Evolutionary conservation across 2,888 invertebrate genomes (phyloP).

Genomic region (Acanthacorydalis orientalis): DNA sequence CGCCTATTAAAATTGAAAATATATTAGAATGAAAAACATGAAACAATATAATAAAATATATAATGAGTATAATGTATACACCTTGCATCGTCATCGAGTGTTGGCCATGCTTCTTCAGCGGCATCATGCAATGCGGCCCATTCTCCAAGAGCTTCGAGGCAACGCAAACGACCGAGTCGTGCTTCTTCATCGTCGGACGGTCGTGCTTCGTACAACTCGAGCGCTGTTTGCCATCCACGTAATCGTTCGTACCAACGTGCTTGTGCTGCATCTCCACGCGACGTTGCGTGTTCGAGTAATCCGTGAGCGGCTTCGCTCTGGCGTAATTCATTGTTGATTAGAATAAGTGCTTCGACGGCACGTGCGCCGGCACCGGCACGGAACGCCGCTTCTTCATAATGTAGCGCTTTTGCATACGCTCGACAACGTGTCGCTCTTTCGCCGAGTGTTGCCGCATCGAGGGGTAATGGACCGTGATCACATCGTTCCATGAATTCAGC

Average conservation of each 20-base stretch:
- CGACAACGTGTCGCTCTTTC: slow-evolving; percentile 91
- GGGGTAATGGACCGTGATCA: slow-evolving; percentile 84
- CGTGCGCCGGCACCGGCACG: slow-evolving; percentile 64
- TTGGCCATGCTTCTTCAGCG: slow-evolving; percentile 63
- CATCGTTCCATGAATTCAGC: slow-evolving; percentile 99
- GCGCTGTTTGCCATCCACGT: slow-evolving; percentile 96
- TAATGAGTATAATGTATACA: too few relatives aligned
- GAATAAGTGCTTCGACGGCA: slow-evolving; percentile 84
- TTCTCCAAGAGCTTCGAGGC: slow-evolving; percentile 89
- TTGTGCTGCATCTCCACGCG: slow-evolving; percentile 55
- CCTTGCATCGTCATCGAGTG: slow-evolving; percentile 32
- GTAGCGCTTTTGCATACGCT: slow-evolving; percentile 66
- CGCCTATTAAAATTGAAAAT: slow-evolving; percentile 23
- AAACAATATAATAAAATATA: not conserved
- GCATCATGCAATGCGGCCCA: slow-evolving; percentile 78
- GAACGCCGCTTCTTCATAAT: slow-evolving; percentile 90
- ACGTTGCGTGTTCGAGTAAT: slow-evolving; percentile 75
- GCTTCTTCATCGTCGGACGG: slow-evolving; percentile 37
- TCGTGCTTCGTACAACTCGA: slow-evolving; percentile 70
- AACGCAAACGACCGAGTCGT: slow-evolving; percentile 72
- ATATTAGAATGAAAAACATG: slow-evolving; percentile 12
- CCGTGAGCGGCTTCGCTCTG: slow-evolving; percentile 98
- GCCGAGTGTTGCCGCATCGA: slow-evolving; percentile 74
- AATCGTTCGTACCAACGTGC: slow-evolving; percentile 98
- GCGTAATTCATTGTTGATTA: slow-evolving; percentile 95